A percentile compares a stretch with the other conserved stretches of the same genome.
These are phyloP conservation scores for Colletes gigas DNA, from an alignment of 1,140 invertebrate species.

Conservation along the genomic window DNA sequence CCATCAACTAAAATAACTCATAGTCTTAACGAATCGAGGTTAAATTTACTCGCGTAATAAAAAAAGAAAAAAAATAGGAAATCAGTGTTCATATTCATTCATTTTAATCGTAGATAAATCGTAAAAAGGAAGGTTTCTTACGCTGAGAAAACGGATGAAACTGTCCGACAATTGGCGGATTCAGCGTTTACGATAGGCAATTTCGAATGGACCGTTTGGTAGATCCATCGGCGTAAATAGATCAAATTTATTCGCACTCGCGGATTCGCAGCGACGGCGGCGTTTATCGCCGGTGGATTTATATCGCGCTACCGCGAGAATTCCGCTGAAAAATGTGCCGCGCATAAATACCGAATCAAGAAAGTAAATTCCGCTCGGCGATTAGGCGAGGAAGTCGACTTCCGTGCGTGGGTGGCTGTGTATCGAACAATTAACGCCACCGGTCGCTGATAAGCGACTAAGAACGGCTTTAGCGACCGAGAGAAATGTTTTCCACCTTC, in stretches of 20 bases:
- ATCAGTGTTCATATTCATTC: no score
- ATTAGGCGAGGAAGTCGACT: constrained; percentile 76
- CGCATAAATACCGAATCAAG: constrained; percentile 60
- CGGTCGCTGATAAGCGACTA: constrained; percentile 65
- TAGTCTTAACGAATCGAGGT: no score
- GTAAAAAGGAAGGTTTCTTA: no score
- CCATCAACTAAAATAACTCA: no score
- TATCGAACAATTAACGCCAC: constrained; percentile 74
- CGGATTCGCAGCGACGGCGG: constrained; percentile 1
- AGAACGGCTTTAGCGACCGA: constrained; percentile 44
- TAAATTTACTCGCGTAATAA: no score
- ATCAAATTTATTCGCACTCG: constrained; percentile 10
- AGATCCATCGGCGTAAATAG: not conserved
- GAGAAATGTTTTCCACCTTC: constrained; percentile 43
- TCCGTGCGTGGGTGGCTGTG: constrained; percentile 72
- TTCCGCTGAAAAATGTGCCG: constrained; percentile 50
- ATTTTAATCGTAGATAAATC: no score
- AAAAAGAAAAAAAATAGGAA: no score
- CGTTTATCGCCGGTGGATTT: constrained; percentile 18
- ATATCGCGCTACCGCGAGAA: constrained; percentile 29
- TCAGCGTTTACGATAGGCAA: not conserved
- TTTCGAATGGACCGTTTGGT: not conserved
- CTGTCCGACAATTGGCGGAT: not conserved
- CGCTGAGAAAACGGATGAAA: not conserved
- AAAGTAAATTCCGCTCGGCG: constrained; percentile 64